These are phyloP conservation scores for Amiota communis DNA, from an alignment of 2,888 invertebrate species.

Conservation along the genomic window DNA sequence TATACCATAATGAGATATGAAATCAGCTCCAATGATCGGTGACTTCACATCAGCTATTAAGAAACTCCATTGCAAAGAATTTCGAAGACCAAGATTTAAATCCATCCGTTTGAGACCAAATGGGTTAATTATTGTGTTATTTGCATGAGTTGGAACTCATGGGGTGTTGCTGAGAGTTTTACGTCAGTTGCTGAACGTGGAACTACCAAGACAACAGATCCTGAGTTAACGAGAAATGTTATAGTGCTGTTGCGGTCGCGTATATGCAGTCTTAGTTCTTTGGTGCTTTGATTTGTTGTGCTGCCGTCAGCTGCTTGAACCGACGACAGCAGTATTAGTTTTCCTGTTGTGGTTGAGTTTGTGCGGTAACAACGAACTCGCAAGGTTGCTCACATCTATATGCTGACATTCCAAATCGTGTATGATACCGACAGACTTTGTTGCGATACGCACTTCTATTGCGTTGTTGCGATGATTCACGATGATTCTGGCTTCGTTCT, in stretches of 20 bases:
- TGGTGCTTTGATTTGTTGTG: conserved; percentile 5
- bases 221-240: neutral
- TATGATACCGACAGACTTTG: too few species aligned
- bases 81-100: neutral
- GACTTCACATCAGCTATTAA: neutral
- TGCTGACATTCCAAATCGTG: too few species aligned
- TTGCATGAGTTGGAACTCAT: neutral
- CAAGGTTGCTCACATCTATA: too few species aligned
- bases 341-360: too few species aligned
- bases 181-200: conserved; percentile 6
- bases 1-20: neutral
- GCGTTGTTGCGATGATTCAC: too few species aligned
- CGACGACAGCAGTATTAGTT: neutral
- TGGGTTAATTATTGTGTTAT: neutral
- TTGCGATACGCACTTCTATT: too few species aligned
- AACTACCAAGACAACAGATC: neutral
- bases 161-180: neutral
- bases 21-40: conserved; percentile 4
- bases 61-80: neutral
- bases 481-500: too few species aligned
- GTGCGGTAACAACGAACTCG: too few species aligned
- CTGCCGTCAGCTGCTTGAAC: neutral
- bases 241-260: neutral
- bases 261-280: neutral
- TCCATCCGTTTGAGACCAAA: neutral